Evolutionary conservation across 1,140 invertebrate species (phyloP).

Genomic region (Lithobius niger): DNA sequence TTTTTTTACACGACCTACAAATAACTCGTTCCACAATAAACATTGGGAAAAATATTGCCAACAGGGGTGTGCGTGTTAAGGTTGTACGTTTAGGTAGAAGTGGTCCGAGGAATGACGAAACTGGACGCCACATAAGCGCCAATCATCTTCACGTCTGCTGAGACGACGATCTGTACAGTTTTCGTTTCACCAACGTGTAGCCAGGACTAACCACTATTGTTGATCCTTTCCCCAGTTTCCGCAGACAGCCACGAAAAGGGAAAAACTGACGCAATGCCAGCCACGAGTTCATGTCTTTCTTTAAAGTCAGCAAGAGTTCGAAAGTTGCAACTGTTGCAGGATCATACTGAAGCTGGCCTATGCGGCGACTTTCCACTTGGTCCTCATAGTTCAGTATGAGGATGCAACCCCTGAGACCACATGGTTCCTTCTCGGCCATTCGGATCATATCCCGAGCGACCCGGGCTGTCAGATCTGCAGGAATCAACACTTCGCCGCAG

Average conservation of each 20-base stretch:
- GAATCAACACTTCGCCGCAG: slow-evolving; percentile 64
- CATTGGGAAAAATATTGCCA: no score
- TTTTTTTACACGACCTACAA: no score
- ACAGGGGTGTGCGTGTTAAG: no score
- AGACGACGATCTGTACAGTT: slow-evolving; percentile 51
- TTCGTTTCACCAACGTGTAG: slow-evolving; percentile 70
- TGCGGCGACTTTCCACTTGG: slow-evolving; percentile 30
- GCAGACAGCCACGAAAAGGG: slow-evolving; percentile 28
- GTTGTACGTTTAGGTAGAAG: no score
- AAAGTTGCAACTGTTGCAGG: slow-evolving; percentile 69
- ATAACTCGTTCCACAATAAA: no score
- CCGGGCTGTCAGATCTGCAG: slow-evolving; percentile 55
- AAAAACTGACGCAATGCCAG: slow-evolving; percentile 49
- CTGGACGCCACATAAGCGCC: no score
- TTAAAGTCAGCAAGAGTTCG: slow-evolving; percentile 66
- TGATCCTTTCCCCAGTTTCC: slow-evolving; percentile 62
- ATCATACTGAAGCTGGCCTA: slow-evolving; percentile 60
- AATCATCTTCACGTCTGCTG: no score
- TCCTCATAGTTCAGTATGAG: slow-evolving; percentile 29
- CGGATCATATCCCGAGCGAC: slow-evolving; percentile 58
- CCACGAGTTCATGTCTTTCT: slow-evolving; percentile 61
- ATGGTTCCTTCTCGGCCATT: slow-evolving; percentile 69
- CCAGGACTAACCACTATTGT: slow-evolving; percentile 70
- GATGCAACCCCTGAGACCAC: slow-evolving; percentile 46
- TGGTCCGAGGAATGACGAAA: no score